These are phyloP conservation scores for Lycocorax pyrrhopterus DNA, from an alignment of 2,113 vertebrate genomes.

Conservation along the genomic window DNA sequence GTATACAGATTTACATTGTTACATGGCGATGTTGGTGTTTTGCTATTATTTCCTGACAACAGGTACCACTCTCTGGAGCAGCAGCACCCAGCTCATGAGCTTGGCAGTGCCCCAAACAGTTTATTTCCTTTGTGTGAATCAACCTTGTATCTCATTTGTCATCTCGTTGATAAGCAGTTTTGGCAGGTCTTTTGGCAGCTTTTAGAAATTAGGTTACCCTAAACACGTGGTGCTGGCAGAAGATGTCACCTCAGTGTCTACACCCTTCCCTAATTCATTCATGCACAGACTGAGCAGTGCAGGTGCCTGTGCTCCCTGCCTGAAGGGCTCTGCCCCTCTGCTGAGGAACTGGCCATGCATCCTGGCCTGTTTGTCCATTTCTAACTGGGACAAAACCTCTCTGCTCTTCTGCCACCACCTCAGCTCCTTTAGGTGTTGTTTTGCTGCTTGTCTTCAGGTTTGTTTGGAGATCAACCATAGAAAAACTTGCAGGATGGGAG, in stretches of 20 bases:
- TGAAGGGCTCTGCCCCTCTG: not conserved
- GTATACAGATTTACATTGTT: not conserved
- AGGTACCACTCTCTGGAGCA: not conserved
- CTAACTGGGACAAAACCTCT: not conserved
- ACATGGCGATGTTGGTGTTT: not conserved
- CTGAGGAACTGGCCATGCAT: not conserved
- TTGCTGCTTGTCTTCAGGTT: not conserved
- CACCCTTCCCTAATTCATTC: not conserved
- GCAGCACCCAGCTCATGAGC: not conserved
- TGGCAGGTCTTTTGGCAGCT: not conserved
- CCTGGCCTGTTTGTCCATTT: not conserved
- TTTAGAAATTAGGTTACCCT: not conserved
- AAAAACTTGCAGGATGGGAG: not conserved
- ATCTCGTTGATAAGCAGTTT: not conserved
- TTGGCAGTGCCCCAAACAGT: not conserved
- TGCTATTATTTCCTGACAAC: not conserved
- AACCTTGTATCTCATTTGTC: not conserved
- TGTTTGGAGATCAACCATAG: not conserved
- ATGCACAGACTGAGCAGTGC: not conserved
- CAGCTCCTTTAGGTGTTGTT: not conserved
- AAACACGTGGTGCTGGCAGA: not conserved
- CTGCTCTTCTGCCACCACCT: not conserved
- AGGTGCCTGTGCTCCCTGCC: not conserved
- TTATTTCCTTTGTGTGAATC: not conserved
- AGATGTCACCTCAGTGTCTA: not conserved